Base-by-base conservation (phyloP, 1,140 invertebrate genomes). In the Metaphire vulgaris region DNA sequence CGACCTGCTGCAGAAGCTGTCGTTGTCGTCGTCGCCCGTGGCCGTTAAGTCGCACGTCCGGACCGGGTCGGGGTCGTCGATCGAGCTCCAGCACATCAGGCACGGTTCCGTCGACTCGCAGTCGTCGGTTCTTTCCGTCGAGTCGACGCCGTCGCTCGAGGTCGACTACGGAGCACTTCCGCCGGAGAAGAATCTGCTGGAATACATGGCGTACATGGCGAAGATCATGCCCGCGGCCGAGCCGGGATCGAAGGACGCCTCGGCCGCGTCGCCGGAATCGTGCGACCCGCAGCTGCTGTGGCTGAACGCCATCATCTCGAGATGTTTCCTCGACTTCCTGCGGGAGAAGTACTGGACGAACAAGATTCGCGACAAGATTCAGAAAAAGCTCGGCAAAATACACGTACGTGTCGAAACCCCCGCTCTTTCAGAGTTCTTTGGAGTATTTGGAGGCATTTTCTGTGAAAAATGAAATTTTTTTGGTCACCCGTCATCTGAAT, bases 331-430 rank as follows among this genome's bases (percentile, higher is more conserved):
- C 81, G 94, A 96, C 82, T 90, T 91, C 80, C 87, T 95, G 33
- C 89, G 90, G 74, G 89, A 91, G 80, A 86, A 88, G 56, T 88
- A 89, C 33, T 89, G 89, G 83, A 89, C 83, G 15, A 88, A 89
- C 34, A 85, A 86, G 79, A 86, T 90, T 2, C 82, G 83, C 74
- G 90, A 92, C 29, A 91, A 92, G 80, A 90, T 96, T 81, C 93
- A 96, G 84, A 90, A 90, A 80, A 97, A 97, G 87, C 86, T 97
- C 0, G 90, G 90, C 78, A 92, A 92, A 75, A 93, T 96, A 80
- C 92, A 92, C 86, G 90, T 89, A 81, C 83, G 85, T 83, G 21
- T 71, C 14, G 26, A 16, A 2, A n/a, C n/a, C n/a, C n/a, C n/a
- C n/a, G n/a, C n/a, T n/a, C n/a, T n/a, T n/a, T n/a, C n/a, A n/a